Base-by-base conservation (phyloP, 2,888 invertebrate species). In the Zygogramma bicolorata region DNA sequence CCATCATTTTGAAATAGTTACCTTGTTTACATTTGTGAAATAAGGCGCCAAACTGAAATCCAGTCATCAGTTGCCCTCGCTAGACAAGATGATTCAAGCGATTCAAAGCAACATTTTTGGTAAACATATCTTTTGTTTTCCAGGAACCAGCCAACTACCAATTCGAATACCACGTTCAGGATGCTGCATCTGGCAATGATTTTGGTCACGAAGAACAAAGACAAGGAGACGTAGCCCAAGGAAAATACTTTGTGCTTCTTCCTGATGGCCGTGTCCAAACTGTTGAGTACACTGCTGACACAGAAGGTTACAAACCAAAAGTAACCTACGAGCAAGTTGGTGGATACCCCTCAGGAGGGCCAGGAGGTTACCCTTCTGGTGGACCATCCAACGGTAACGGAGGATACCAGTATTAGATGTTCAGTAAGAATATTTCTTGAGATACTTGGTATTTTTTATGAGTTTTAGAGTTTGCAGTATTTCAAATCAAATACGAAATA, bases 221-320 rank as follows among this genome's bases (percentile, higher is more conserved):
- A 80, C 90, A 89, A 79, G 92, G 92, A 2, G 90, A 91, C n/a
- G 90, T 90, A 0, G 92, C 92, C n/a, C 90, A 90, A 74, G 93
- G 93, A 13, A 91, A 91, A 82, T 93, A 93, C 86, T 88, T 90
- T 77, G 92, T 93, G 75, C 89, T 91, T 80, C 88, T 93, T 42
- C 93, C 93, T 0, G 93, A 93, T 75, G 92, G 92, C 6, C 87
- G 92, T 70, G 88, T 89, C 81, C 92, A 93, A 82, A 90, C 91
- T 10, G 92, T 92, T 0, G 91, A 91, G 6, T 92, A 92, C 81
- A 90, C 89, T 0, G 92, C 92, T 1, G 92, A 92, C 63, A 89
- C 89, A 80, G 89, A 89, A 40, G 92, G 92, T 0, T 92, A 92
- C 84, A 90, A 90, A 75, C 92, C 92, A 0, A 90, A 91, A 73